Evolutionary conservation across 2,797 vertebrate species (phyloP), one percentile per base, ranked within the genome.

Genomic region (Rhinophrynus dorsalis): DNA sequence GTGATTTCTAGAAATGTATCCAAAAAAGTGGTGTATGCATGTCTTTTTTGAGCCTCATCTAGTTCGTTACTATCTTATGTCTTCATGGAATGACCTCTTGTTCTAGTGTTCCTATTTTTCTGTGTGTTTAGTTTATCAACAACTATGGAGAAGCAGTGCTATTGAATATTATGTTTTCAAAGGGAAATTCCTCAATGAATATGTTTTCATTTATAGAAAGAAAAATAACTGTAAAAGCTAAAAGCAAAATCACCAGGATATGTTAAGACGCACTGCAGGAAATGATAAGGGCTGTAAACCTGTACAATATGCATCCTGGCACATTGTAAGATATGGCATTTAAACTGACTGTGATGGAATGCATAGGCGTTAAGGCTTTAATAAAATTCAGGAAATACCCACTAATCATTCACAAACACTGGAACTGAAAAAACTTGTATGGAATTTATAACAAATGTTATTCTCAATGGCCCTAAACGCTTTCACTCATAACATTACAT

Each of bases 181-280:
- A 56, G 63, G 68, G 59, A 71, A 63, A 37, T 38, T 18, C 17
- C 18, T 48, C 3, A 12, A 37, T 56, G 21, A 69, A 54, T 62
- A 55, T 21, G 40, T 47, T 54, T 62, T 18, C 17, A 56, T 3
- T 26, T 27, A 35, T 23, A 37, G 15, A 54, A 66, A 42, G 3
- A 54, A 62, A 33, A 40, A 26, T 33, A 69, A 23, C 33, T 48
- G 6, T 20, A 40, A 56, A 17, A 5, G 32, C 20, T 50, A 54
- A 69, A 40, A 29, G 29, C 20, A 51, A 66, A 59, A 51, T 42
- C 7, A 72, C 33, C 30, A 66, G 62, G 69, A 73, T 58, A 73
- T 59, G 54, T 59, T 35, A 45, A 21, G 6, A 24, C 12, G 21
- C 26, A 23, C 61, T 73, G 69, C 61, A 66, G 61, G 54, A 59